Percentiles rank a stretch among this genome's conserved stretches.
phyloP scores from a whole-genome alignment of 2,888 invertebrate genomes.

The Ferrisia virgata region DNA sequence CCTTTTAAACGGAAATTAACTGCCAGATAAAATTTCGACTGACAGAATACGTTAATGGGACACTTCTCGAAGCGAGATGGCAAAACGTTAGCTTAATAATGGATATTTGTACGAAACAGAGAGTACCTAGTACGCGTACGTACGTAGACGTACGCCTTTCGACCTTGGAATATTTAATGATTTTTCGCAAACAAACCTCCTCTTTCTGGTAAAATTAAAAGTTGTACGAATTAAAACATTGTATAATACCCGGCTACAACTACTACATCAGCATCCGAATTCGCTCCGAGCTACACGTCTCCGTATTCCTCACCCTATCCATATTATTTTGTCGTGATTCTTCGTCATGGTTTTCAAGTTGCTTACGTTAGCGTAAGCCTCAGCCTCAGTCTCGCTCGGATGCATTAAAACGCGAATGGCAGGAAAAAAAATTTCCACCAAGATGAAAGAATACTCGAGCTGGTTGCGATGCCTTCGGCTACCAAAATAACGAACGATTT shows the following conservation, averaged over 20 bases:
- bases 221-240: neutral
- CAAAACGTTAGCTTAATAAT: neutral
- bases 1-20: conserved; percentile 26
- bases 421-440: neutral
- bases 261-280: too few species aligned
- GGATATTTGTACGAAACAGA: neutral
- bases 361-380: too few species aligned
- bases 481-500: neutral
- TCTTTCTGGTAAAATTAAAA: neutral
- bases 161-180: neutral
- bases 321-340: neutral
- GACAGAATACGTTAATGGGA: conserved; percentile 6
- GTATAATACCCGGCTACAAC: too few species aligned
- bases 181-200: neutral
- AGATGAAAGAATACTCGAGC: neutral
- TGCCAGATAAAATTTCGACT: conserved; percentile 21
- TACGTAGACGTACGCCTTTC: neutral
- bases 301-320: too few species aligned
- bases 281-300: too few species aligned
- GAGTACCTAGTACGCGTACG: too few species aligned
- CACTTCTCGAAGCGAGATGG: neutral
- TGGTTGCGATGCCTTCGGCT: neutral
- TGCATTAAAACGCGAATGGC: neutral
- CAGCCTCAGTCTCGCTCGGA: too few species aligned
- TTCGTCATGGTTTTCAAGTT: neutral